Evolutionary conservation across 2,797 vertebrate species (phyloP).

Genomic region (Aphelocoma californica): DNA sequence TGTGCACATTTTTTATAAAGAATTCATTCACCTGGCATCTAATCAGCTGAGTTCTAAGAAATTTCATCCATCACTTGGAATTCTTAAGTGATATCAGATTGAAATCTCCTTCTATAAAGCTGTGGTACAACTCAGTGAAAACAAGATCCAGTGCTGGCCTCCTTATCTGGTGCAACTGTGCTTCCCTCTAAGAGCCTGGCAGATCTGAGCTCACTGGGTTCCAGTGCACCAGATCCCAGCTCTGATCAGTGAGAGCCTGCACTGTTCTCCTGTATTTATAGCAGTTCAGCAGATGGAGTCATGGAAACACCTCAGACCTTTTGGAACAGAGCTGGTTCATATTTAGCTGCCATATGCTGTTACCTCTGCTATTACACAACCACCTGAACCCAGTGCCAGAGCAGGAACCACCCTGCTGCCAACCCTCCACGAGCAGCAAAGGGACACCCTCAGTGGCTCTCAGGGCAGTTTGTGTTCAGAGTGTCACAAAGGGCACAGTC

Average conservation of each 20-base stretch:
- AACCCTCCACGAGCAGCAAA: background rate
- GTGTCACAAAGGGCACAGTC: background rate
- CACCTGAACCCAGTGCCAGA: background rate
- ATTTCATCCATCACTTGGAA: background rate
- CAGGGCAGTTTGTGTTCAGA: background rate
- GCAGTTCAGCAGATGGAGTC: background rate
- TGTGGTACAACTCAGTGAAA: background rate
- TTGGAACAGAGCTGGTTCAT: background rate
- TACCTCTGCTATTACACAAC: background rate
- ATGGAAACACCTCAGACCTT: background rate
- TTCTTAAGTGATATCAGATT: background rate
- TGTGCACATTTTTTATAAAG: background rate
- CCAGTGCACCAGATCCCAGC: background rate
- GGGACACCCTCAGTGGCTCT: background rate
- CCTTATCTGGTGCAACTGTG: background rate
- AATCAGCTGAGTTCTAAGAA: background rate
- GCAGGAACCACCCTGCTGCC: background rate
- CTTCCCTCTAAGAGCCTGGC: background rate
- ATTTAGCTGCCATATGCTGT: background rate
- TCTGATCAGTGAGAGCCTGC: background rate
- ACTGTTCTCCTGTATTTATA: background rate
- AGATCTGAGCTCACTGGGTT: background rate
- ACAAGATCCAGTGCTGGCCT: background rate
- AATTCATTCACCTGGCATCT: background rate
- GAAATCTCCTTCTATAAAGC: background rate